These are phyloP conservation scores for Edolisoma coerulescens DNA, from an alignment of 2,113 vertebrate species.

Conservation along the genomic window DNA sequence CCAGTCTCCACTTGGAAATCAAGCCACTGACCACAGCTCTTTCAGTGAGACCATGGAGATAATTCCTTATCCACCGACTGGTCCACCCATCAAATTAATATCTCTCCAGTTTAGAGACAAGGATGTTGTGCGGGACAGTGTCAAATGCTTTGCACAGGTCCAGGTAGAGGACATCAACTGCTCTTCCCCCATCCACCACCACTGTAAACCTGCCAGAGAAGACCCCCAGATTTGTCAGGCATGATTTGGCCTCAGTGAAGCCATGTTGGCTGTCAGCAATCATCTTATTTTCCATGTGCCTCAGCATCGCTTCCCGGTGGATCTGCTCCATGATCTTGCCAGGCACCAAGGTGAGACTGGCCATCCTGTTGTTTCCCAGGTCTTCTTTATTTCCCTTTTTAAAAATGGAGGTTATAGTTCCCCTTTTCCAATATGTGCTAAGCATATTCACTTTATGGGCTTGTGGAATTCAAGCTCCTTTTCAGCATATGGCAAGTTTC, in stretches of 20 bases:
- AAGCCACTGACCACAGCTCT: not conserved
- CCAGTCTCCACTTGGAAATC: not conserved
- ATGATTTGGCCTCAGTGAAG: not conserved
- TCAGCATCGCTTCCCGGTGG: not conserved
- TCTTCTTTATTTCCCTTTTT: not conserved
- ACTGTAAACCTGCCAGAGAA: not conserved
- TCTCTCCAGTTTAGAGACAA: not conserved
- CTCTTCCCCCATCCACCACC: not conserved
- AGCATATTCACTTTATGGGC: not conserved
- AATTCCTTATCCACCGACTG: not conserved
- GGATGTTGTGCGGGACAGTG: rapidly evolving
- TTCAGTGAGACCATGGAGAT: not conserved
- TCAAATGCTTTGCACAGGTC: not conserved
- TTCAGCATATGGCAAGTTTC: not conserved
- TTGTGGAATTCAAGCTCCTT: not conserved
- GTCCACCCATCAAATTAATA: not conserved
- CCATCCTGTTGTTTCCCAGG: not conserved
- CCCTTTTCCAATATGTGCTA: not conserved
- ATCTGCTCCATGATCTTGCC: not conserved
- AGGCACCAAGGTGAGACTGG: not conserved
- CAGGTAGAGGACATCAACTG: not conserved
- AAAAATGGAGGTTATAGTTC: not conserved
- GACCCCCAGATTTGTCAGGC: not conserved
- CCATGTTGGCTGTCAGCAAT: not conserved
- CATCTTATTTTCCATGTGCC: not conserved